Evolutionary conservation across 2,888 invertebrate genomes (phyloP), one percentile per base, ranked within the genome.

Genomic region (Cepaea hortensis): DNA sequence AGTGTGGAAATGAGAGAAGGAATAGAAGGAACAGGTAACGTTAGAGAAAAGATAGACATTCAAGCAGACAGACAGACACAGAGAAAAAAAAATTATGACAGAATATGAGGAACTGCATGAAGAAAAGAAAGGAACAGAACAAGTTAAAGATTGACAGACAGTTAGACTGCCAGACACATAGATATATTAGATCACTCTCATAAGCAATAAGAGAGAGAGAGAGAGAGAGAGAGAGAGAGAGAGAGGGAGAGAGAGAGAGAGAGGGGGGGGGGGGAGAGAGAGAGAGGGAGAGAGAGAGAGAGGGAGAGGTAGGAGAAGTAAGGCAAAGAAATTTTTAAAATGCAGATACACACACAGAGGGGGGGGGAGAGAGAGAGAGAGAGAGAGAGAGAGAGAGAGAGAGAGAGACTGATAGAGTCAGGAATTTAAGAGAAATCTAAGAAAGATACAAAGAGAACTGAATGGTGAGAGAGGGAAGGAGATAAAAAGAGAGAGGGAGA

Each of bases 281-380:
- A 61, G 76, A n/a, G n/a, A n/a, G 68, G 62, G 84, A 84, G 65
- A 84, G 62, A 77, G 77, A 62, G 65, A 77, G 84, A 46, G 77
- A 77, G 84, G 4, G n/a, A 65, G 84, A 77, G 65, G 3, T 77
- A 48, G 77, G 68, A 77, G 77, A 77, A 65, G 65, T 6, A 65
- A 65, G 23, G 77, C 62, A 68, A 84, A 5, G 61, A 77, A 77
- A 68, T 77, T 62, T 62, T 46, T 65, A 46, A 77, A 68, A 77
- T 35, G 46, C 77, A 62, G 48, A 65, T 6, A 65, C 65, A 65
- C 46, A 65, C 46, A 65, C 15, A 77, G 77, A 65, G 77, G 35
- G 77, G 65, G 46, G 46, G 77, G 48, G 65, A 77, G 75, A 84
- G 75, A 84, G 77, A 84, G 48, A 77, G 77, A 77, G 48, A 77